Base-by-base conservation (phyloP, 2,888 invertebrate genomes). In the Drosophila longiperda region DNA sequence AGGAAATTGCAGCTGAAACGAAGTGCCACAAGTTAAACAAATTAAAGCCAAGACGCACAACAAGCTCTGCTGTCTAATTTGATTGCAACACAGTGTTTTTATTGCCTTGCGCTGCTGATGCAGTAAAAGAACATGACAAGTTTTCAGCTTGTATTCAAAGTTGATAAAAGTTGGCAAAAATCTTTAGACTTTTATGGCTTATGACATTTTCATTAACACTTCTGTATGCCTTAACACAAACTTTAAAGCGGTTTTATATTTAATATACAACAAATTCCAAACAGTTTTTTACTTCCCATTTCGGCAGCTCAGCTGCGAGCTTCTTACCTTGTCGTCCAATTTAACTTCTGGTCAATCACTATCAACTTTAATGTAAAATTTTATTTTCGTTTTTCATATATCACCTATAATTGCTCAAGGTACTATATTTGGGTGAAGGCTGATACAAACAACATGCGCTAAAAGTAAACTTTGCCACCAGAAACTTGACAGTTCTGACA, bases 1-100 rank as follows among this genome's bases (percentile, higher is more conserved):
- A 86, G 84, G 87, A 89, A 83, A 89, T 83, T 83, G 58, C 69
- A 55, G 38, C 20, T 57, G 50, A 66, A 65, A 59, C 65, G 42
- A 66, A 78, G 61, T 66, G 66, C 54, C 61, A 36, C 1, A 62
- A 58, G 49, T 50, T 32, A 20, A 49, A 23, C n/a, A 50, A 50
- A n/a, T 60, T 20, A 48, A 58, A 55, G 34, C 12, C 45, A 45
- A 45, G 29, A 58, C 7, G n/a, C 23, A 12, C 12, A 26, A 2
- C 33, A 49, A 48, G 36, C 34, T 7, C n/a, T 20, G 3, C 26
- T 42, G 20, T 33, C 8, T 55, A 50, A 40, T 50, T 66, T 36
- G 29, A 36, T 58, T 20, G 32, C 38, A 49, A 33, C 11, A 29
- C 20, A 26, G 11, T 15, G 23, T n/a, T 59, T 33, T 26, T 55